phyloP scores from a whole-genome alignment of 1,140 invertebrate species.

The Drosophila sulfurigaster region DNA sequence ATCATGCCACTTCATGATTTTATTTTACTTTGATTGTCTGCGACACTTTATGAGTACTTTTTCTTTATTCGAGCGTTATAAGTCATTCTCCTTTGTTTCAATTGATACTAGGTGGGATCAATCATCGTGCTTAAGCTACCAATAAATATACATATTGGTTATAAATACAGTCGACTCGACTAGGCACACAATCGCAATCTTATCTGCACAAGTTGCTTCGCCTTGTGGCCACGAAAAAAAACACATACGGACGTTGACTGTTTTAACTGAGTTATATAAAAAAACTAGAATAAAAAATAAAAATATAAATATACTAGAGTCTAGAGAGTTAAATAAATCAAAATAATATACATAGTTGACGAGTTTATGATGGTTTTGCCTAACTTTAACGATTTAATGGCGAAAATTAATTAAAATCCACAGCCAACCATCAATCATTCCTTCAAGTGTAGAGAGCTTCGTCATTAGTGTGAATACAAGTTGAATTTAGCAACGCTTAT shows the following conservation, averaged over 20 bases:
- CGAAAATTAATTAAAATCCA: slow-evolving; percentile 36
- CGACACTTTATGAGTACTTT: slow-evolving; percentile 15
- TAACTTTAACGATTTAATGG: slow-evolving; percentile 43
- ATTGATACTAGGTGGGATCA: slow-evolving; percentile 16
- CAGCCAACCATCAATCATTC: slow-evolving; percentile 63
- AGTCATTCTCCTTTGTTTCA: slow-evolving; percentile 11
- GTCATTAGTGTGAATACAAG: slow-evolving; percentile 50
- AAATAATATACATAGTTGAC: slow-evolving; percentile 44
- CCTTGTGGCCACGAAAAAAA: slow-evolving; percentile 15
- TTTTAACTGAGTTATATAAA: slow-evolving; percentile 26
- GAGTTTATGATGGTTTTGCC: slow-evolving; percentile 13
- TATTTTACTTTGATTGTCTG: slow-evolving; percentile 39
- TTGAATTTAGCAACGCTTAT: slow-evolving; percentile 44
- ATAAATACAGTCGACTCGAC: slow-evolving; percentile 21
- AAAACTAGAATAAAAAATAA: neutral
- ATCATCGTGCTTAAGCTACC: slow-evolving; percentile 32
- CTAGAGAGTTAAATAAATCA: slow-evolving; percentile 57
- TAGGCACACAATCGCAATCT: slow-evolving; percentile 42
- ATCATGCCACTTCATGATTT: slow-evolving; percentile 22
- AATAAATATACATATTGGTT: slow-evolving; percentile 33
- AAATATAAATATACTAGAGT: slow-evolving; percentile 7
- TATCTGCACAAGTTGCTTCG: slow-evolving; percentile 42
- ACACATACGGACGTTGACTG: slow-evolving; percentile 4
- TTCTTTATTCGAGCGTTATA: slow-evolving; percentile 13
- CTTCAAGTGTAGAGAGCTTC: slow-evolving; percentile 38